phyloP scores from a whole-genome alignment of 2,888 invertebrate genomes.

The Rugalucina vietnamica region DNA sequence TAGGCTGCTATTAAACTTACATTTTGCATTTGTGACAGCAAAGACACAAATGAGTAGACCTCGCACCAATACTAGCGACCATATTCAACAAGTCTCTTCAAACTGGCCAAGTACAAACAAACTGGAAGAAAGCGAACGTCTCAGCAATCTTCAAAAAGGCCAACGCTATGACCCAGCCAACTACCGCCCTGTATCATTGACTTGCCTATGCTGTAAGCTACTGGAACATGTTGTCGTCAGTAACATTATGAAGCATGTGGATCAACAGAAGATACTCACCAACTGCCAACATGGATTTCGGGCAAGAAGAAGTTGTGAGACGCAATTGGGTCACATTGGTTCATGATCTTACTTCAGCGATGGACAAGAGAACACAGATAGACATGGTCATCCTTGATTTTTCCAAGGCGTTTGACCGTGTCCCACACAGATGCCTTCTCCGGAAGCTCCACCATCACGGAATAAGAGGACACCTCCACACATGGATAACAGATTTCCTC shows the following conservation, averaged over 20 bases:
- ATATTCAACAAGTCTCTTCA: constrained; percentile 20
- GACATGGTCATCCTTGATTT: background rate
- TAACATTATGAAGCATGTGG: constrained; percentile 10
- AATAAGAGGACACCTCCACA: background rate
- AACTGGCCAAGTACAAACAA: background rate
- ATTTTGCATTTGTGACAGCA: too few species aligned
- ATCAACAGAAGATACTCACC: background rate
- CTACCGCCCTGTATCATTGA: background rate
- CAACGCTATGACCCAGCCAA: constrained; percentile 3
- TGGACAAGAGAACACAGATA: background rate
- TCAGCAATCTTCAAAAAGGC: constrained; percentile 18
- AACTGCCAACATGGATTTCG: background rate
- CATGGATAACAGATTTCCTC: too few species aligned
- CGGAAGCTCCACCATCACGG: background rate
- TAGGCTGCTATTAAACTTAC: too few species aligned
- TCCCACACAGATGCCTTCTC: background rate
- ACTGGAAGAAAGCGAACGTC: constrained; percentile 24
- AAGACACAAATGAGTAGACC: too few species aligned
- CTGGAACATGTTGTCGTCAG: background rate
- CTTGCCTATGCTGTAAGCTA: background rate
- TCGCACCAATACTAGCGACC: constrained; percentile 2
- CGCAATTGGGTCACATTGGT: background rate
- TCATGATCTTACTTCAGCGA: background rate
- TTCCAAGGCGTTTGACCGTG: background rate
- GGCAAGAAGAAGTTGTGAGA: too few species aligned